Base-by-base conservation (phyloP, 1,140 invertebrate genomes). In the Colletes latitarsis region DNA sequence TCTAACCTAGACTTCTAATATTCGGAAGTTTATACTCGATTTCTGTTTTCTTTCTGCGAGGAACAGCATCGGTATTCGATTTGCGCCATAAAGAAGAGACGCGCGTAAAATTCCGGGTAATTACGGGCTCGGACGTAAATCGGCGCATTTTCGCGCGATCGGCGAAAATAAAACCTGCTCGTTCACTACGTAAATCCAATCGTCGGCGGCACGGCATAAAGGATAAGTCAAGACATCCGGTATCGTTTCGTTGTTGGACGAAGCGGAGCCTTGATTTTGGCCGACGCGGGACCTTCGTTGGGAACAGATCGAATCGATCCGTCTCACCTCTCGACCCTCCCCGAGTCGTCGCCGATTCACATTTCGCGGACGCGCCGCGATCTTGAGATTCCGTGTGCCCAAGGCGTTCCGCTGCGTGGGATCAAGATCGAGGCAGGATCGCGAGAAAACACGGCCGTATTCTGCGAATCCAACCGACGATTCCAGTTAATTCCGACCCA, bases 221-320 rank as follows among this genome's bases (percentile, higher is more conserved):
- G 66, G 19, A 58, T 66, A 74, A 57, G 17, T 10, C 30, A 15
- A 67, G 17, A 63, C 72, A 76, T 83, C 78, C 53, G 78, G 79
- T 68, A 62, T 82, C 60, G 62, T 69, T 58, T 66, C 68, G 68
- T 82, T 73, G 64, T 60, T 64, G 53, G 82, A 64, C 68, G 52
- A 72, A 55, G 58, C 62, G 43, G n/a, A 84, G 70, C 81, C 81
- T 84, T 78, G 82, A 74, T 82, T 84, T 84, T 64, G 53, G 72
- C 14, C 21, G 70, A 15, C 60, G 39, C 60, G 66, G 49, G 73
- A 77, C 73, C 73, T 83, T 84, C 80, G 68, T 52, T 69, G 53
- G 53, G 66, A 68, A 58, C 43, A 52, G 63, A 73, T 84, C 74
- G 68, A 41, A 74, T 78, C 82, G 80, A 57, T 46, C 55, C 39